Conservation (phyloP, 2,797 vertebrate species). For the Sebastolobus altivelis region DNA sequence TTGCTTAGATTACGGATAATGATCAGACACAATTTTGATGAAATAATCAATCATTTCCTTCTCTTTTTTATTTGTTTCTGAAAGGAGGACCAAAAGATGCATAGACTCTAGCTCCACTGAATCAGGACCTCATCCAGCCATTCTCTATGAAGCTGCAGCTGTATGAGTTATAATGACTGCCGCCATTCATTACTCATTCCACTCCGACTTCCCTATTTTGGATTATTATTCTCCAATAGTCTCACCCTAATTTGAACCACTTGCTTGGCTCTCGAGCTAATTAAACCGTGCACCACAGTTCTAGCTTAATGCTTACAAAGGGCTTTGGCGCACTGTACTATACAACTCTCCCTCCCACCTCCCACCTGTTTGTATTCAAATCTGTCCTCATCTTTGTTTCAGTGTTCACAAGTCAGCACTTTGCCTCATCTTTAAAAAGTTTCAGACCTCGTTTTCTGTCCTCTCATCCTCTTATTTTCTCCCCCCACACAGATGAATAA, state of each 20-base stretch:
- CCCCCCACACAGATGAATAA: constrained; percentile 71
- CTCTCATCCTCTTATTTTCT: constrained; percentile 58
- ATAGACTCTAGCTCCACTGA: constrained; percentile 8
- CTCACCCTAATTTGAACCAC: constrained; percentile 66
- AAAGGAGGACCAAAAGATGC: constrained; percentile 15
- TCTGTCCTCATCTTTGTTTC: constrained; percentile 54
- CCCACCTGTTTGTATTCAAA: constrained; percentile 77
- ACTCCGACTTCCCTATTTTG: constrained; percentile 51
- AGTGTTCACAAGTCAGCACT: constrained; percentile 73
- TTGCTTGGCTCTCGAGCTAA: constrained; percentile 69
- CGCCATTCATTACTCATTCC: constrained; percentile 55
- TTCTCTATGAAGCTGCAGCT: constrained; percentile 59
- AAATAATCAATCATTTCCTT: background rate
- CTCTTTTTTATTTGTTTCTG: background rate
- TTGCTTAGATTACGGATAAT: background rate
- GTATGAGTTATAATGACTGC: constrained; percentile 43
- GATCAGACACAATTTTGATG: background rate
- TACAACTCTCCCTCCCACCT: constrained; percentile 35
- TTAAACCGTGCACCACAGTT: constrained; percentile 62
- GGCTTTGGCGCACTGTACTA: constrained; percentile 49
- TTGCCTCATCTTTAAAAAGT: constrained; percentile 69
- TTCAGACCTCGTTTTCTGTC: constrained; percentile 67
- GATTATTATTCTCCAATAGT: constrained; percentile 68
- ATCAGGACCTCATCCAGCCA: constrained; percentile 22
- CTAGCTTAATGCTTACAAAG: constrained; percentile 66